Conservation (phyloP, 2,113 vertebrate genomes). For the Uria lomvia region DNA sequence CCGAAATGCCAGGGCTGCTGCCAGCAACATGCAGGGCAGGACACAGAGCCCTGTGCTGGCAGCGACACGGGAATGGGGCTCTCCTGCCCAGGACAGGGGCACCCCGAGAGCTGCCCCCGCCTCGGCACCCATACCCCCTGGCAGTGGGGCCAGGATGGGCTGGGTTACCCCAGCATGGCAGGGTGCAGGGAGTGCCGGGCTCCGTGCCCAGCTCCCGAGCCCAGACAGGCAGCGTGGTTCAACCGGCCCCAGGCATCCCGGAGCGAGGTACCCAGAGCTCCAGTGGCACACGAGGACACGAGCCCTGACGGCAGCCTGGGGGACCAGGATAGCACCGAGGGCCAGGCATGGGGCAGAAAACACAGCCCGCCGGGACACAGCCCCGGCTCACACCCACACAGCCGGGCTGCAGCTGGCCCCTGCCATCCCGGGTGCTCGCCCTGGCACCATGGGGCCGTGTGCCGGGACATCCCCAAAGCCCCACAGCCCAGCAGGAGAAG, state of each 20-base stretch:
- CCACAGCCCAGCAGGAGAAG: background rate
- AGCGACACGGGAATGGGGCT: accelerated
- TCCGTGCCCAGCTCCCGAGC: accelerated
- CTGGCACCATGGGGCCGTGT: accelerated
- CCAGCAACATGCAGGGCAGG: background rate
- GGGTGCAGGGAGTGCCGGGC: background rate
- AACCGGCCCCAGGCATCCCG: accelerated
- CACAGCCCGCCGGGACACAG: background rate
- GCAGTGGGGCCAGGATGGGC: background rate
- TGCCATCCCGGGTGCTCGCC: accelerated
- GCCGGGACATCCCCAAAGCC: background rate
- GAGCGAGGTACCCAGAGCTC: background rate
- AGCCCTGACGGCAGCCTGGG: background rate
- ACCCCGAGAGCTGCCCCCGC: accelerated
- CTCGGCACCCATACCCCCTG: accelerated
- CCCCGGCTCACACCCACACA: accelerated
- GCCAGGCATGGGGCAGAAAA: background rate
- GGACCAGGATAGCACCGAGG: background rate
- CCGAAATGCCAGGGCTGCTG: background rate
- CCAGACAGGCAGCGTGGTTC: background rate
- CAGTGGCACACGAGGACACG: accelerated
- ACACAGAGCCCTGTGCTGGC: background rate
- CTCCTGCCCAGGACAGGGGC: background rate
- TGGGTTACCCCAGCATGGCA: accelerated
- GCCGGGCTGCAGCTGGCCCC: accelerated